These are phyloP conservation scores for Porites lobata DNA, from an alignment of 92 coral and sea anemone species.

Conservation along the genomic window DNA sequence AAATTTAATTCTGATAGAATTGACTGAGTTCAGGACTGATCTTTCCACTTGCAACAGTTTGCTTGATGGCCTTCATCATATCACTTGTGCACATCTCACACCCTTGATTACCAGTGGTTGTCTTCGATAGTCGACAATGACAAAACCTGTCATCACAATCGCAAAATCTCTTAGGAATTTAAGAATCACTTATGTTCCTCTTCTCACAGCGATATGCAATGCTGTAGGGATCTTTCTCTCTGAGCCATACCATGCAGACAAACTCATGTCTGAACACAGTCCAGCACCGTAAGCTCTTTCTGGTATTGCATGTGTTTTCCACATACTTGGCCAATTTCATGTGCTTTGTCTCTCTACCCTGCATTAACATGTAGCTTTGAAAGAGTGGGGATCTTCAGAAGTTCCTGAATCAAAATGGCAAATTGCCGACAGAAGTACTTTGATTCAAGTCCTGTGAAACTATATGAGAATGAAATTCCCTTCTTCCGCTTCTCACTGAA, in stretches of 20 bases:
- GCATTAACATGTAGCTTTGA: slow-evolving; percentile 46
- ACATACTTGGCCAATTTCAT: slow-evolving; percentile 64
- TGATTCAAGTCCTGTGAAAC: too few species aligned
- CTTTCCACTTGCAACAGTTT: slow-evolving; percentile 42
- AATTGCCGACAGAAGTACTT: too few species aligned
- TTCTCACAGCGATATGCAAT: too few species aligned
- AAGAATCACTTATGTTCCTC: too few species aligned
- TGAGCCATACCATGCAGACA: slow-evolving; percentile 65
- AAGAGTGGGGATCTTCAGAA: too few species aligned
- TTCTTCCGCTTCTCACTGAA: too few species aligned
- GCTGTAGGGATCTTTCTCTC: slow-evolving; percentile 56
- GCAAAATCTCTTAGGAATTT: too few species aligned
- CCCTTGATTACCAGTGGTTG: too few species aligned
- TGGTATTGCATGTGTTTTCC: slow-evolving; percentile 73
- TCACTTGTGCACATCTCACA: slow-evolving; percentile 42
- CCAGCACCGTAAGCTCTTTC: slow-evolving; percentile 68
- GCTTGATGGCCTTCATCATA: slow-evolving; percentile 30
- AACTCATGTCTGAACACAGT: slow-evolving; percentile 76
- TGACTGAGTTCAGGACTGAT: slow-evolving; percentile 33
- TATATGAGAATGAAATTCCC: too few species aligned
- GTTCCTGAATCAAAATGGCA: too few species aligned
- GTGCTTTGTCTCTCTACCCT: slow-evolving; percentile 76
- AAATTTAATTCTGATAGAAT: not conserved
- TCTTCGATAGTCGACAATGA: too few species aligned
- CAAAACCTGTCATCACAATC: not conserved